These are phyloP conservation scores for Chalcis sispes DNA, from an alignment of 2,888 invertebrate genomes.

Conservation along the genomic window DNA sequence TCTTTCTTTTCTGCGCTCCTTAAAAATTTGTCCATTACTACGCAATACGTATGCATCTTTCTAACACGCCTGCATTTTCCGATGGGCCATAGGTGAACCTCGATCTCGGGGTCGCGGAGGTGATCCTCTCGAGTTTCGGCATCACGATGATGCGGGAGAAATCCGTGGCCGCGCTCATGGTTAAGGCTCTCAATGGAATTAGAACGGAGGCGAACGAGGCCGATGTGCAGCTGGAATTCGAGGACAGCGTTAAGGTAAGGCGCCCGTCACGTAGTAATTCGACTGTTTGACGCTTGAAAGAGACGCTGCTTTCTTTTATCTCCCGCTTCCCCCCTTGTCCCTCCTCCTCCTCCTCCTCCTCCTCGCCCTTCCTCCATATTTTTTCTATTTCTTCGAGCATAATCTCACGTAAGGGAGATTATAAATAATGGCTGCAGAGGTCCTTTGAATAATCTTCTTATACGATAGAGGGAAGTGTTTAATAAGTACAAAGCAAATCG, in stretches of 20 bases:
- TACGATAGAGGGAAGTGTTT: not conserved
- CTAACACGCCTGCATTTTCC: not conserved
- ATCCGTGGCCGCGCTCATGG: conserved; percentile 57
- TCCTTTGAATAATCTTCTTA: conserved; percentile 37
- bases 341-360: too few species aligned
- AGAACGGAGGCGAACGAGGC: too few species aligned
- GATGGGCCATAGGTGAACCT: not conserved
- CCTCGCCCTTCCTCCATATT: not conserved
- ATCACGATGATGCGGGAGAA: conserved; percentile 53
- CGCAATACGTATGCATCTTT: not conserved
- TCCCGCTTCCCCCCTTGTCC: not conserved
- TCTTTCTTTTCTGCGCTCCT: conserved; percentile 3
- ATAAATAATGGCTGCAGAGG: not conserved
- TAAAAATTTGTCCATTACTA: conserved; percentile 15
- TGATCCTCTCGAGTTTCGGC: conserved; percentile 62
- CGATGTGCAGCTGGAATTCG: conserved; percentile 63
- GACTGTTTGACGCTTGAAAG: conserved; percentile 3
- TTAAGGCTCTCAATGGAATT: conserved; percentile 61
- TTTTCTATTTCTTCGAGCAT: conserved; percentile 18
- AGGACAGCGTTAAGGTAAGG: conserved; percentile 54
- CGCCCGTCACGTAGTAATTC: conserved; percentile 34
- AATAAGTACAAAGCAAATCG: too few species aligned
- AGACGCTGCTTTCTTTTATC: too few species aligned
- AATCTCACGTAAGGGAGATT: conserved; percentile 25
- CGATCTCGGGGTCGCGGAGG: not conserved